Evolutionary conservation across 2,113 vertebrate genomes (phyloP), one percentile per base, ranked within the genome.

Genomic region (Muscicapa adusta): DNA sequence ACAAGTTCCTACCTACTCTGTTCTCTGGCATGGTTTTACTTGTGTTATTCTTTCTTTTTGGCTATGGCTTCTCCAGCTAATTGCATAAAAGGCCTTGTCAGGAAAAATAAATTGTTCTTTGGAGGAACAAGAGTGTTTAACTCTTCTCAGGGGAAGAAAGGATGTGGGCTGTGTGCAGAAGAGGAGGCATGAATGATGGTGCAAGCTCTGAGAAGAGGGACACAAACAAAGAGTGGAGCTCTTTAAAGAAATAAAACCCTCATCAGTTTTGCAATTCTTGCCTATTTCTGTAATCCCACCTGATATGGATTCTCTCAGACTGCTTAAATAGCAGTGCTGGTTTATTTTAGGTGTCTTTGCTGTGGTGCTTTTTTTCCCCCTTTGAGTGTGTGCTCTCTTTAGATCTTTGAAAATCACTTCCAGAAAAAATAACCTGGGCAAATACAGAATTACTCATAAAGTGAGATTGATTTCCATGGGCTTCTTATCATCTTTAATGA

Each of bases 31-130:
- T 66, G 91, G 36, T 56, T 94, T 94, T 87, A 73, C 53, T 57
- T 28, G 18, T 87, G 85, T 78, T 94, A 40, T 96, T 94, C 60
- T 91, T 96, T 93, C 80, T 75, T 91, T 91, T 71, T 94, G 93
- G 92, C 91, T 14, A 18, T 16, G 62, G 62, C 48, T 94, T 95
- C 81, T 84, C 82, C 28, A 88, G 85, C 75, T 96, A 97, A 96
- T 93, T 96, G 84, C 91, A 91, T 84, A 93, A 97, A 96, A 92
- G 92, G 75, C 62, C 71, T 71, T 91, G 94, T 93, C 84, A 92
- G 38, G 77, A 80, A 79, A 94, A 87, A 77, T 87, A 88, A 95
- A 92, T 45, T 45, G 53, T 78, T 83, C 84, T 95, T 88, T 25
- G 58, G 94, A 93, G 87, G 38, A 84, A 88, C 83, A 58, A 77